These are phyloP conservation scores for Odontocolon sp. DNA, from an alignment of 2,888 invertebrate genomes.

Conservation along the genomic window DNA sequence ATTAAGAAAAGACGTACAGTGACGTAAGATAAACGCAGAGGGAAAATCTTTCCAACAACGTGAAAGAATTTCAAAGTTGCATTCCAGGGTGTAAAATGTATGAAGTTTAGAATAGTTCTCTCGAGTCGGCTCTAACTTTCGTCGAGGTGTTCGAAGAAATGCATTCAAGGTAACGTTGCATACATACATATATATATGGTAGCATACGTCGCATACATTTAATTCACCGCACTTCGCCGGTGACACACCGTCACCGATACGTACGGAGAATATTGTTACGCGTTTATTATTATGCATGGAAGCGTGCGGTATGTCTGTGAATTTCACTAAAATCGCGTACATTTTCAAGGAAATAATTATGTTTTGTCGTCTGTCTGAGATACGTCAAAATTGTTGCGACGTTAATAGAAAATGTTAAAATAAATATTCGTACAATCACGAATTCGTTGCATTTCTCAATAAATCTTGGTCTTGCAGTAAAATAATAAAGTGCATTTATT, in stretches of 20 bases:
- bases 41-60: conserved; percentile 18
- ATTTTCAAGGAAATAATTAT: too few species aligned
- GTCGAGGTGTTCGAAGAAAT: conserved; percentile 22
- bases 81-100: neutral
- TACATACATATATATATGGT: neutral
- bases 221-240: conserved; percentile 42
- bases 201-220: conserved; percentile 27
- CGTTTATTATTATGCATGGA: conserved; percentile 54
- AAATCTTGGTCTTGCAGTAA: too few species aligned
- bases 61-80: conserved; percentile 18
- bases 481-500: too few species aligned
- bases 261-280: conserved; percentile 51
- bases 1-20: too few species aligned
- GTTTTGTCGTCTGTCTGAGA: too few species aligned
- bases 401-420: too few species aligned
- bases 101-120: conserved; percentile 15
- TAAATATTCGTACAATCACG: too few species aligned
- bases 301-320: neutral
- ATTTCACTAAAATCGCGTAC: conserved; percentile 15
- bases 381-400: too few species aligned
- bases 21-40: too few species aligned
- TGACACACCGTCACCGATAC: conserved; percentile 50
- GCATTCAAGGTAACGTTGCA: neutral
- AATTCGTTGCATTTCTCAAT: too few species aligned
- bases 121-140: conserved; percentile 17